Percentiles rank a stretch among this genome's conserved stretches.
phyloP scores from a whole-genome alignment of 2,888 invertebrate genomes.

The Timandra comae region DNA sequence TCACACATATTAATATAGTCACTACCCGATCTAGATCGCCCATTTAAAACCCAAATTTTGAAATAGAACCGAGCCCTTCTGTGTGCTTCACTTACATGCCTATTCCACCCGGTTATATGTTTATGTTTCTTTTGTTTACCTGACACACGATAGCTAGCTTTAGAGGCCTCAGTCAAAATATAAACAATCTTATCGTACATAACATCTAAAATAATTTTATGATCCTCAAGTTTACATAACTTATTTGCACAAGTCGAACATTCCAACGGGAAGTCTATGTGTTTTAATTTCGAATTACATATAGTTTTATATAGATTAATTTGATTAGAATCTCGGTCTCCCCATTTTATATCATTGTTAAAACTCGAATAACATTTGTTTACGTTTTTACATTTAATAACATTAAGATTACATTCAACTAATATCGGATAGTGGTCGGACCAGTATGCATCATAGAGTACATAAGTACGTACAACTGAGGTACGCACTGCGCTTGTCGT shows the following conservation, averaged over 20 bases:
- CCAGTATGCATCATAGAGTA: constrained; percentile 4
- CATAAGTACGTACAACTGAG: not conserved
- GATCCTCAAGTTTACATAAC: not conserved
- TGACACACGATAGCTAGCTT: not conserved
- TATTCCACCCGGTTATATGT: not conserved
- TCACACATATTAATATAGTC: not conserved
- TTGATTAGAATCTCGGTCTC: constrained; percentile 1
- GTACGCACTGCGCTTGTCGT: not conserved
- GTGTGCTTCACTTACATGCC: not conserved
- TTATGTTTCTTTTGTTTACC: not conserved
- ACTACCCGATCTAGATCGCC: not conserved
- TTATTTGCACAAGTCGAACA: not conserved
- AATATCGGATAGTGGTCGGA: constrained; percentile 11
- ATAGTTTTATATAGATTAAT: not conserved
- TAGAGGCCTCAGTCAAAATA: not conserved
- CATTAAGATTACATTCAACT: constrained; percentile 8
- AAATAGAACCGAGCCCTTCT: not conserved
- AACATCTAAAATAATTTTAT: not conserved
- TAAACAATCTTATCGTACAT: not conserved
- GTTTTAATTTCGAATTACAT: not conserved
- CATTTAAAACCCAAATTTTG: not conserved
- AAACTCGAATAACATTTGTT: no score
- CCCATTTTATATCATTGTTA: no score
- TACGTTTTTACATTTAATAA: not conserved
- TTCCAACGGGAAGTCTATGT: not conserved